Evolutionary conservation across 2,888 invertebrate species (phyloP).

Genomic region (Zygogramma bicolorata): DNA sequence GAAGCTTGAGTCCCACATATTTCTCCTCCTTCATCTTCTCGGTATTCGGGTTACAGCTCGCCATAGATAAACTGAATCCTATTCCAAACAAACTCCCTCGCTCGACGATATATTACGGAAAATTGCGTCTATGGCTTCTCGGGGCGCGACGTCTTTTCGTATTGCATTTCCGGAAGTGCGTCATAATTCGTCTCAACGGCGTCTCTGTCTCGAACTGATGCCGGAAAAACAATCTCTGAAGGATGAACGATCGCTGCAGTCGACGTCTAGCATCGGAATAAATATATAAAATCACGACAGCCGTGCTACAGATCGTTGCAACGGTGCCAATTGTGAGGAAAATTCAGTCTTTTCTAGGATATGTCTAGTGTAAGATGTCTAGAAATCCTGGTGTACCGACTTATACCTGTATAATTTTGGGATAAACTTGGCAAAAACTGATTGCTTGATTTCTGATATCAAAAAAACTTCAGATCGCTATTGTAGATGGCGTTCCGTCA

Average conservation of each 20-base stretch:
- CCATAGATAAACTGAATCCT: conserved; percentile 9
- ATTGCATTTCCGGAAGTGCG: conserved; percentile 39
- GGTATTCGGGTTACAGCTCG: not conserved
- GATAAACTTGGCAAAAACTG: no score
- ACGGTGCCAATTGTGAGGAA: conserved; percentile 7
- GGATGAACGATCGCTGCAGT: conserved; percentile 62
- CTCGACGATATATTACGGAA: conserved; percentile 24
- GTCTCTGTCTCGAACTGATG: conserved; percentile 49
- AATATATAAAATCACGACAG: conserved; percentile 55
- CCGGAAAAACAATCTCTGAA: conserved; percentile 40
- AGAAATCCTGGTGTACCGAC: no score
- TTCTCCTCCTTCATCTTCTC: not conserved
- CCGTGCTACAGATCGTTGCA: not conserved
- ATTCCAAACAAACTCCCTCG: conserved; percentile 3
- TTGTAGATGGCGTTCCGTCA: no score
- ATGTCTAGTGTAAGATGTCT: no score
- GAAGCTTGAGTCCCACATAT: not conserved
- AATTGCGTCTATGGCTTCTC: conserved; percentile 30
- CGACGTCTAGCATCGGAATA: conserved; percentile 59
- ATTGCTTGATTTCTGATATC: no score
- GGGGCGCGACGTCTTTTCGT: conserved; percentile 24
- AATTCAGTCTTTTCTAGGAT: no score
- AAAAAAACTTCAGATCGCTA: no score
- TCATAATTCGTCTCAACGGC: conserved; percentile 51
- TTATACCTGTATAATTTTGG: no score